Percentiles rank a stretch among this genome's conserved stretches.
These are phyloP conservation scores for Ianthella basta DNA, from an alignment of 37 sponge, comb jelly and placozoan genomes.

Conservation along the genomic window DNA sequence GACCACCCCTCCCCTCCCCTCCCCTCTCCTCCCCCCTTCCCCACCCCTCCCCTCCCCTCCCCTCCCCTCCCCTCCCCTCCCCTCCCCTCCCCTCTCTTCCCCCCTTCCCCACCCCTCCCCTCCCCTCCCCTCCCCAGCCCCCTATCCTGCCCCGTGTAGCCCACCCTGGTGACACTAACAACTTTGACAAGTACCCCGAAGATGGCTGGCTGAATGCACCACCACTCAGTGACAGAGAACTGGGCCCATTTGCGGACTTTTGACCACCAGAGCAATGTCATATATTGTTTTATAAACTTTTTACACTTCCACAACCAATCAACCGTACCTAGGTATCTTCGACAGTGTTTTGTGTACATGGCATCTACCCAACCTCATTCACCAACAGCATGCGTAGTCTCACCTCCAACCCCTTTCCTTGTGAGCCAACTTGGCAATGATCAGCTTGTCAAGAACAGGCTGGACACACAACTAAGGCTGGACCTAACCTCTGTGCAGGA, in stretches of 20 bases:
- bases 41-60: conserved; percentile 1
- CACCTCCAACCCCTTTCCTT: no score
- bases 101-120: not conserved
- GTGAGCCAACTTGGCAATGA: no score
- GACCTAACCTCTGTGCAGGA: no score
- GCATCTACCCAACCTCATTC: no score
- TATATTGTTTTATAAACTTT: no score
- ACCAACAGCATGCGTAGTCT: no score
- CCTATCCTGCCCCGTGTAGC: conserved; percentile 81
- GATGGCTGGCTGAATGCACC: conserved; percentile 87
- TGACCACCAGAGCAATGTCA: not conserved
- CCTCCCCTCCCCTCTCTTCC: conserved; percentile 14
- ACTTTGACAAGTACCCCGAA: conserved; percentile 93
- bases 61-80: conserved; percentile 10
- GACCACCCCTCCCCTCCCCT: no score
- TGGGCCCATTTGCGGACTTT: conserved; percentile 77
- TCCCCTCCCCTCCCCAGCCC: conserved; percentile 51
- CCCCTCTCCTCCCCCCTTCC: conserved; percentile 6
- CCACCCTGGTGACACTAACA: conserved; percentile 89
- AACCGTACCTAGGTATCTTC: no score
- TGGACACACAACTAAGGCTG: no score
- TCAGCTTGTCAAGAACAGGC: no score
- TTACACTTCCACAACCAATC: no score
- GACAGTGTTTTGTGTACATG: no score
- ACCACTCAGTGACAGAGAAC: conserved; percentile 65